Evolutionary conservation across 2,113 vertebrate genomes (phyloP).

Genomic region (Salminus brasiliensis): DNA sequence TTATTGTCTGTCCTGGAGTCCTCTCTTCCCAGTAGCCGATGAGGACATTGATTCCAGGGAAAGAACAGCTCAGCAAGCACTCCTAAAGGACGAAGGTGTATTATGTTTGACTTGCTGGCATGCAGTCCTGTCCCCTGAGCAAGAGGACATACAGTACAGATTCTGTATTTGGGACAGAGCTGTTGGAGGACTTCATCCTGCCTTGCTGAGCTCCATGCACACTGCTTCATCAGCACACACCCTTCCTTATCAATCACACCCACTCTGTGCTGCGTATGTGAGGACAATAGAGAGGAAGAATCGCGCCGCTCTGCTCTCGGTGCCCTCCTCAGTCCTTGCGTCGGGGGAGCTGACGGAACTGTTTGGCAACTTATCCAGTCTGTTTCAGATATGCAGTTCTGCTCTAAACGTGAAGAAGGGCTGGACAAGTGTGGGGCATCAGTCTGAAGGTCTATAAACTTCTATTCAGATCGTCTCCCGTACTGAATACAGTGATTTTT

Average conservation of each 20-base stretch:
- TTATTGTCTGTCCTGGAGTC: not conserved
- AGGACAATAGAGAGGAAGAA: not conserved
- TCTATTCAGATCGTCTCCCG: no score
- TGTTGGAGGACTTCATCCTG: not conserved
- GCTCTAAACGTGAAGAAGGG: no score
- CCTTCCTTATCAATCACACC: conserved; percentile 14
- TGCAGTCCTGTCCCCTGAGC: not conserved
- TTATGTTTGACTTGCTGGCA: conserved; percentile 42
- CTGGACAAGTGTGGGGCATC: no score
- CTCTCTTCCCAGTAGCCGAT: not conserved
- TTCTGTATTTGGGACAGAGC: not conserved
- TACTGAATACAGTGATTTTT: no score
- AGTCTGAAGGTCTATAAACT: no score
- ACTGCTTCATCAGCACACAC: conserved; percentile 22
- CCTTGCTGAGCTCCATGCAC: not conserved
- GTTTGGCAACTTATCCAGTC: not conserved
- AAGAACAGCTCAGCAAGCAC: conserved; percentile 53
- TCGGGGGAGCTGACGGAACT: conserved; percentile 15
- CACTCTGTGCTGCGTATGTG: not conserved
- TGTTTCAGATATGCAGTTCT: not conserved
- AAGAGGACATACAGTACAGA: not conserved
- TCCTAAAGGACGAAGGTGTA: conserved; percentile 44
- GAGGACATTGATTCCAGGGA: conserved; percentile 52
- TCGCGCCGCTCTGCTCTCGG: not conserved
- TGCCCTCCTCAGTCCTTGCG: conserved; percentile 1